Evolutionary conservation across 2,797 vertebrate species (phyloP).

Genomic region (Galago senegalensis): DNA sequence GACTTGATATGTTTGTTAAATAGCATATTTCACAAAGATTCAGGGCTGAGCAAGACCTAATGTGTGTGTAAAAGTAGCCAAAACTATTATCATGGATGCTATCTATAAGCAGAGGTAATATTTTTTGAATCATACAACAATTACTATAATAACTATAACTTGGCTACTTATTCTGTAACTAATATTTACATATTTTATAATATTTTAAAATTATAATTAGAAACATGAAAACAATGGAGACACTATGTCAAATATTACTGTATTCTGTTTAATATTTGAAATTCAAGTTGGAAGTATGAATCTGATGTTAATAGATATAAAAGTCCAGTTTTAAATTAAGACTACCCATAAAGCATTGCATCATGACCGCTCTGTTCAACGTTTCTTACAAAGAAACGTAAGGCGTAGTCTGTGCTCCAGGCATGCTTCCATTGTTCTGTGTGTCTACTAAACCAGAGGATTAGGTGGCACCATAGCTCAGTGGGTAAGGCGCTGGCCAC

Average conservation of each 20-base stretch:
- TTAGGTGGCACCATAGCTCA: too few relatives aligned
- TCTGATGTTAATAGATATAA: not conserved
- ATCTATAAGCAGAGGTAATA: not conserved
- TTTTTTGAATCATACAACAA: conserved; percentile 5
- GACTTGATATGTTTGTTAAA: not conserved
- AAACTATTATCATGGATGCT: not conserved
- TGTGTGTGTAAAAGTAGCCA: conserved; percentile 34
- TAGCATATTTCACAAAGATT: conserved; percentile 12
- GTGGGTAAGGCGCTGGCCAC: too few relatives aligned
- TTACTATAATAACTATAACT: not conserved
- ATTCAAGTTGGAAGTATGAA: conserved; percentile 29
- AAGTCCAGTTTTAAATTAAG: not conserved
- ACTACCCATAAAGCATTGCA: not conserved
- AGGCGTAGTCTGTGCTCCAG: not conserved
- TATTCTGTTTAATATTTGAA: conserved; percentile 33
- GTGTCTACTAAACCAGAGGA: not conserved
- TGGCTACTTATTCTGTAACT: not conserved
- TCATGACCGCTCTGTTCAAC: not conserved
- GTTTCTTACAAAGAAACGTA: not conserved
- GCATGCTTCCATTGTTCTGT: not conserved
- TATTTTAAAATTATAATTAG: conserved; percentile 26
- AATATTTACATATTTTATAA: conserved; percentile 35
- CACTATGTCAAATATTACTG: not conserved
- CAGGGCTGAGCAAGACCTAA: not conserved
- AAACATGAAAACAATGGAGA: not conserved